Evolutionary conservation across 2,113 vertebrate species (phyloP).

Genomic region (Salminus brasiliensis): DNA sequence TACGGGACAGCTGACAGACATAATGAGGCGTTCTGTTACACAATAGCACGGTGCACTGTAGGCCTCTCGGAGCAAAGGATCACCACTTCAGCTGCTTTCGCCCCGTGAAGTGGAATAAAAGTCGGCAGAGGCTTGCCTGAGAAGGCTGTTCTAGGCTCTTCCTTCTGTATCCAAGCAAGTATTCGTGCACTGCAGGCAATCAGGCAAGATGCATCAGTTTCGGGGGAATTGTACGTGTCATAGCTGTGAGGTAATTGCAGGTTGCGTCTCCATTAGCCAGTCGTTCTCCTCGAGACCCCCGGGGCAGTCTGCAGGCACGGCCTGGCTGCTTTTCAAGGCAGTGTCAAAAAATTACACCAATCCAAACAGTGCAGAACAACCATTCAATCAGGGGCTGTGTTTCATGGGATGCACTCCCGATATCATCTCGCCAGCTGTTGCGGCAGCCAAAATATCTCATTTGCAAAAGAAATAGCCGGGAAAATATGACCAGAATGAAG

Average conservation of each 20-base stretch:
- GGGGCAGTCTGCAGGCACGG: not conserved
- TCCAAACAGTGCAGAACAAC: not conserved
- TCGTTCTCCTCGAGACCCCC: not conserved
- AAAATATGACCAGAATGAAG: slow-evolving; percentile 10
- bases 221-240: not conserved
- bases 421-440: not conserved
- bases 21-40: slow-evolving; percentile 32
- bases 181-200: not conserved
- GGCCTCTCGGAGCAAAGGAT: slow-evolving; percentile 6
- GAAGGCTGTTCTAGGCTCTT: not conserved
- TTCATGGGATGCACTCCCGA: not conserved
- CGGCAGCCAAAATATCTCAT: slow-evolving; percentile 30
- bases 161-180: not conserved
- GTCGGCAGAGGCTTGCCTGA: not conserved
- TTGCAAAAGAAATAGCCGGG: slow-evolving; percentile 28
- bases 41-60: not conserved
- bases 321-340: slow-evolving; percentile 8
- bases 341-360: not conserved
- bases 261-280: slow-evolving; percentile 3
- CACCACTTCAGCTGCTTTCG: slow-evolving; percentile 9
- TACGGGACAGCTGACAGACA: slow-evolving; percentile 32
- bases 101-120: not conserved
- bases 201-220: slow-evolving; percentile 1
- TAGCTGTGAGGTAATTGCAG: slow-evolving; percentile 27
- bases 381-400: not conserved